Conservation (phyloP, 2,113 vertebrate species). For the Mustela nigripes region DNA sequence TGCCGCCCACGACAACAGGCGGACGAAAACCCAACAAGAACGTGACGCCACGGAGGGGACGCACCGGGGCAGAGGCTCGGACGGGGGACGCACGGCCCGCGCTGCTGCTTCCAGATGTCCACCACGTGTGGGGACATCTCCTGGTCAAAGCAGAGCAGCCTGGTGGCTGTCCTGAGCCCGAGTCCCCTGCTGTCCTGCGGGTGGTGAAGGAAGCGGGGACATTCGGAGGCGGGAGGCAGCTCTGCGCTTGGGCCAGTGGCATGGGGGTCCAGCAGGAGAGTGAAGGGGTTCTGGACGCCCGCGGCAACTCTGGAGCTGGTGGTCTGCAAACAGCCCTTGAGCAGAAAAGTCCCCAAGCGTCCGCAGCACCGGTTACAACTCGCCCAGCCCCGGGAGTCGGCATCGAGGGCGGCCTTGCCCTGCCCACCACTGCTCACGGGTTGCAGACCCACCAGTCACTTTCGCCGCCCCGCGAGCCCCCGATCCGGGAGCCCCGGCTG, state of each 20-base stretch:
- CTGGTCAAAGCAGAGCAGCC: background rate
- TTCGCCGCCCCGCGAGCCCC: background rate
- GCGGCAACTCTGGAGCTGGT: background rate
- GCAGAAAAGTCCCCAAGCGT: background rate
- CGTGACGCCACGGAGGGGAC: background rate
- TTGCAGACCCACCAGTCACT: background rate
- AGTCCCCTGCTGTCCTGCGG: background rate
- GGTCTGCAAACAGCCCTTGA: background rate
- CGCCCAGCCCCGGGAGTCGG: background rate
- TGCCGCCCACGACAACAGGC: background rate
- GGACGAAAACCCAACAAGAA: background rate
- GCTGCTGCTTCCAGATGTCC: background rate
- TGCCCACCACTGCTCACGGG: background rate
- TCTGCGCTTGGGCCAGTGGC: background rate
- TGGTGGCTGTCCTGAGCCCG: background rate
- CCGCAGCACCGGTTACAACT: background rate
- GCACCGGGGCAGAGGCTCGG: fast-evolving
- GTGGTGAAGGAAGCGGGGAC: background rate
- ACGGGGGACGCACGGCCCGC: background rate
- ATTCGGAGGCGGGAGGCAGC: background rate
- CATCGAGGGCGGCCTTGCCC: background rate
- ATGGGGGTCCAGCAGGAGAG: background rate
- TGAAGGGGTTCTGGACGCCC: background rate
- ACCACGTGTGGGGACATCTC: no score
- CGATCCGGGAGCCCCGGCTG: background rate